Percentiles rank a stretch among this genome's conserved stretches.
phyloP scores from a whole-genome alignment of 2,888 invertebrate genomes.

The Mamestra brassicae region DNA sequence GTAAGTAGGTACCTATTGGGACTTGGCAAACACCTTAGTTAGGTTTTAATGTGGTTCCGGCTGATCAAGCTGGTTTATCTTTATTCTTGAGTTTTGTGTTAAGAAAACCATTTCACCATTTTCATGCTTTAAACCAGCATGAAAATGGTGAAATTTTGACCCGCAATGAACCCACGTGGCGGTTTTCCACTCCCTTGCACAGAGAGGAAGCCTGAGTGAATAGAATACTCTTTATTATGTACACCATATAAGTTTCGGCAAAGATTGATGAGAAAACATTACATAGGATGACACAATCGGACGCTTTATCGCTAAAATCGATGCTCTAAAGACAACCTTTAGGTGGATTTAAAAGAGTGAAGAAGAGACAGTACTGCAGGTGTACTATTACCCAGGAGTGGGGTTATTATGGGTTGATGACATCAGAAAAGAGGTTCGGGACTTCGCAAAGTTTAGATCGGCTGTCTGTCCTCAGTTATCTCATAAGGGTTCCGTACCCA shows the following conservation, averaged over 20 bases:
- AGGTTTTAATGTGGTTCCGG: conserved; percentile 58
- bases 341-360: no score
- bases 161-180: not conserved
- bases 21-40: conserved; percentile 62
- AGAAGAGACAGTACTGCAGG: no score
- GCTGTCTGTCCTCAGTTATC: not conserved
- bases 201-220: no score
- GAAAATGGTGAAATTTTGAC: not conserved
- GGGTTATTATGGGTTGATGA: not conserved
- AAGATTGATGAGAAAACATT: no score
- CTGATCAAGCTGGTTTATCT: conserved; percentile 35
- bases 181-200: no score
- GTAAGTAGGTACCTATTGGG: conserved; percentile 48
- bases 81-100: conserved; percentile 25
- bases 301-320: no score
- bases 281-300: no score
- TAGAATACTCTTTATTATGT: no score
- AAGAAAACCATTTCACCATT: not conserved
- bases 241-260: no score
- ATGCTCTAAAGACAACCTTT: no score
- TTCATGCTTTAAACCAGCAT: no score
- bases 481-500: no score
- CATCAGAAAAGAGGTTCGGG: not conserved
- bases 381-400: not conserved
- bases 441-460: not conserved